Percentiles rank a stretch among this genome's conserved stretches.
Evolutionary conservation across 2,113 vertebrate genomes (phyloP).

Genomic region (Eulacestoma nigropectus): DNA sequence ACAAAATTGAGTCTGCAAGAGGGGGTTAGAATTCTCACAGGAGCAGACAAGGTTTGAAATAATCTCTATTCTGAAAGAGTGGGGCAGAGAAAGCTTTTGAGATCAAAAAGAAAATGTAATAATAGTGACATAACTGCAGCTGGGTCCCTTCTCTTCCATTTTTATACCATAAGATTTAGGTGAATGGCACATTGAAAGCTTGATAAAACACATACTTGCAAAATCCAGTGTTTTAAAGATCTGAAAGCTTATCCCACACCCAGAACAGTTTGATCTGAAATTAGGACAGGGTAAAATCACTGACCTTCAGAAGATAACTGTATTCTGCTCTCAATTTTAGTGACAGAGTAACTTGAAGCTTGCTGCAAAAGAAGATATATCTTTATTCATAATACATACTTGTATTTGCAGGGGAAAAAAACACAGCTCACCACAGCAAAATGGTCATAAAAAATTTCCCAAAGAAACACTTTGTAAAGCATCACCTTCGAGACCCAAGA

Average conservation of each 20-base stretch:
- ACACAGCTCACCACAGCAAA: background rate
- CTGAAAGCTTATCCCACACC: background rate
- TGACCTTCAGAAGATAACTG: conserved; percentile 55
- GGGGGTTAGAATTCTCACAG: background rate
- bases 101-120: background rate
- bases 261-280: background rate
- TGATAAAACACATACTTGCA: background rate
- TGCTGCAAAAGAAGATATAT: conserved; percentile 67
- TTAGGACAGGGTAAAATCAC: conserved; percentile 7
- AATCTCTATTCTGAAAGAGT: background rate
- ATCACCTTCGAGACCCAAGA: background rate
- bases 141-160: background rate
- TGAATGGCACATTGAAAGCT: background rate
- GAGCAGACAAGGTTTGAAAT: background rate
- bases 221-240: background rate
- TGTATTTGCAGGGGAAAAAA: background rate
- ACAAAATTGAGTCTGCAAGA: background rate
- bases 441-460: background rate
- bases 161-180: background rate
- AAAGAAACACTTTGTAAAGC: background rate
- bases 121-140: background rate
- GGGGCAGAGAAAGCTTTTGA: background rate
- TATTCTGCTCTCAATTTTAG: conserved; percentile 56
- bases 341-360: conserved; percentile 68
- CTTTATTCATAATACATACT: background rate